These are phyloP conservation scores for Thereuonema tuberculata DNA, from an alignment of 1,140 invertebrate genomes.

Conservation along the genomic window DNA sequence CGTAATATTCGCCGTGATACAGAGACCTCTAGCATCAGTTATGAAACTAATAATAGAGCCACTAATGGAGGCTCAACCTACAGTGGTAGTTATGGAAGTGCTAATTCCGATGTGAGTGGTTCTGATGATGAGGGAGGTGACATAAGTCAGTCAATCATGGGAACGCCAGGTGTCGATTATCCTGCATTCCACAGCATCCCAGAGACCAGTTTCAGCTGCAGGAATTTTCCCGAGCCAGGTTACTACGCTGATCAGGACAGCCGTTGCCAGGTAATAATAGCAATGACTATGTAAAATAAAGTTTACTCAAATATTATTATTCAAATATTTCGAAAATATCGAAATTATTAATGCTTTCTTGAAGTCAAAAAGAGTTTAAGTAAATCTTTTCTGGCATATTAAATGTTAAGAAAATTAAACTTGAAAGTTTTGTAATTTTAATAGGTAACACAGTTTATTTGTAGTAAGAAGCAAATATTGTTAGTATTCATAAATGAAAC, in stretches of 20 bases:
- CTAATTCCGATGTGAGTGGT: neutral
- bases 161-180: constrained; percentile 30
- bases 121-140: neutral
- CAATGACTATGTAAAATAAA: neutral
- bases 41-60: neutral
- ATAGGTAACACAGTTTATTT: no score
- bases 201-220: constrained; percentile 18
- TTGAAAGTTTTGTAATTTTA: no score
- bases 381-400: no score
- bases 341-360: no score
- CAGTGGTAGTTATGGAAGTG: neutral
- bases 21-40: neutral
- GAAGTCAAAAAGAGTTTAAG: no score
- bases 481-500: no score
- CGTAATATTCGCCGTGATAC: neutral
- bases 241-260: constrained; percentile 15
- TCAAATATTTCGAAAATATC: no score
- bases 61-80: neutral
- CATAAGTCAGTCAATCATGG: neutral
- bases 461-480: no score
- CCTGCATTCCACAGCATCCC: constrained; percentile 30
- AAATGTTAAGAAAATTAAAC: no score
- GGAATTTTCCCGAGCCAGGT: neutral
- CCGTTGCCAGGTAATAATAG: constrained; percentile 12
- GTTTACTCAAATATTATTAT: no score